A percentile compares a stretch with the other conserved stretches of the same genome.
Evolutionary conservation across 2,888 invertebrate species (phyloP).

Genomic region (Lordiphosa fenestrarum): DNA sequence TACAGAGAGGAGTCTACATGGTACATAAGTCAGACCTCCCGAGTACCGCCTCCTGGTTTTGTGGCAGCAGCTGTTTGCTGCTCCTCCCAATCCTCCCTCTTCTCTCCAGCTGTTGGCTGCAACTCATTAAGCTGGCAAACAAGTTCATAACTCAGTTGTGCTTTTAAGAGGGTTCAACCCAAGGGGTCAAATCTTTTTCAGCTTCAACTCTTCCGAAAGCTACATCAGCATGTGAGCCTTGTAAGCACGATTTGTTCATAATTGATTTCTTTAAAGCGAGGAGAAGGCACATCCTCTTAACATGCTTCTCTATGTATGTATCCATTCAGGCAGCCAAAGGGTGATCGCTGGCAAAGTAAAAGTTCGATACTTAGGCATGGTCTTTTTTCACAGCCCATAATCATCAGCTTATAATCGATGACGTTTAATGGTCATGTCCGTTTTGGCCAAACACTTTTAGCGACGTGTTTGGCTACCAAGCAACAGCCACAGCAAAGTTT

Average conservation of each 20-base stretch:
- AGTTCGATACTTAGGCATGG: slow-evolving; percentile 41
- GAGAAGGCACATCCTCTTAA: slow-evolving; percentile 11
- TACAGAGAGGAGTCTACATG: slow-evolving; percentile 49
- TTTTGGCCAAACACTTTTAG: slow-evolving; percentile 25
- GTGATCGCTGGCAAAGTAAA: slow-evolving; percentile 46
- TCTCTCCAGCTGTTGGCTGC: slow-evolving; percentile 7
- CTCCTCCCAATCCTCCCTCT: slow-evolving; percentile 20
- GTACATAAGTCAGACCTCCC: slow-evolving; percentile 26
- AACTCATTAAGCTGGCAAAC: slow-evolving; percentile 66
- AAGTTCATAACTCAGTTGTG: slow-evolving; percentile 65
- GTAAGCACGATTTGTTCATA: slow-evolving; percentile 26
- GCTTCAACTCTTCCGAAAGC: slow-evolving; percentile 53
- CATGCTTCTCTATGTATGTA: neutral
- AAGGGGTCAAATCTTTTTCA: slow-evolving; percentile 45
- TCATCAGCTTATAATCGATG: slow-evolving; percentile 18
- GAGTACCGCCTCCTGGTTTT: slow-evolving; percentile 8
- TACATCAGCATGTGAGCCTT: slow-evolving; percentile 58
- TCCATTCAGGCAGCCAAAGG: slow-evolving; percentile 3
- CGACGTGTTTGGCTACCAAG: slow-evolving; percentile 66
- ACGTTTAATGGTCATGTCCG: slow-evolving; percentile 25
- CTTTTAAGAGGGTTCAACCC: slow-evolving; percentile 8
- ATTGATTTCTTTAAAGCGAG: slow-evolving; percentile 35
- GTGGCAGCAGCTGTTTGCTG: slow-evolving; percentile 26
- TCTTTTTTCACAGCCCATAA: slow-evolving; percentile 11
- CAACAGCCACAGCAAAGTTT: slow-evolving; percentile 22